Percentiles rank a stretch among this genome's conserved stretches.
Evolutionary conservation across 2,797 vertebrate genomes (phyloP).

Genomic region (Pantherophis alleghaniensis): DNA sequence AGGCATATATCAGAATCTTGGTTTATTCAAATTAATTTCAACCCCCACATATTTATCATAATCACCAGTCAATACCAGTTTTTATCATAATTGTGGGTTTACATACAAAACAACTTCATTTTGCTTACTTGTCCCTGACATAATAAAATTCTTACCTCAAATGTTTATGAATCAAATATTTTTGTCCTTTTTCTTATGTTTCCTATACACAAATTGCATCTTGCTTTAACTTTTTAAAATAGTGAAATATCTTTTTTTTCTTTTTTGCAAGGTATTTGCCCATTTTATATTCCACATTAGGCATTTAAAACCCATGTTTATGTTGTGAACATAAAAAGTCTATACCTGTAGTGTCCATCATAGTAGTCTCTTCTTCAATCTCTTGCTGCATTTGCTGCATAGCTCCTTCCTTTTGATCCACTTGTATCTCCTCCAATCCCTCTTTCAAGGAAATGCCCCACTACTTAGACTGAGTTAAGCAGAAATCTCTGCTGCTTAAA

Average conservation of each 20-base stretch:
- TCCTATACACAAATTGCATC: neutral
- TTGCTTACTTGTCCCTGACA: neutral
- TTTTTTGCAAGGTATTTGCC: neutral
- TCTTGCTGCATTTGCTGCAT: neutral
- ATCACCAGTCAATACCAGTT: neutral
- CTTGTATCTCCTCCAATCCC: neutral
- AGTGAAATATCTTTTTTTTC: neutral
- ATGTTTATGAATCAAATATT: neutral
- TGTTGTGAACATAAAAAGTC: neutral
- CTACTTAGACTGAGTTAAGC: neutral
- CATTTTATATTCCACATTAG: neutral
- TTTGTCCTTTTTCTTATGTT: neutral
- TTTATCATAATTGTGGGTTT: neutral
- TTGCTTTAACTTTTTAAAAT: neutral
- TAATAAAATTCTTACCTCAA: neutral
- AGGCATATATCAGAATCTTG: neutral
- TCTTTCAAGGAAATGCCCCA: neutral
- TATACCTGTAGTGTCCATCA: neutral
- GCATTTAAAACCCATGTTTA: neutral
- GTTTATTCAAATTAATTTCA: neutral
- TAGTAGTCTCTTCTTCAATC: neutral
- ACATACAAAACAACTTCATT: neutral
- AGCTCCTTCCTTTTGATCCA: neutral
- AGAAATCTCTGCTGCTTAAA: neutral
- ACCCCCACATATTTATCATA: neutral